Base-by-base conservation (phyloP, 2,888 invertebrate genomes). In the Drosophila austrosaltans region DNA sequence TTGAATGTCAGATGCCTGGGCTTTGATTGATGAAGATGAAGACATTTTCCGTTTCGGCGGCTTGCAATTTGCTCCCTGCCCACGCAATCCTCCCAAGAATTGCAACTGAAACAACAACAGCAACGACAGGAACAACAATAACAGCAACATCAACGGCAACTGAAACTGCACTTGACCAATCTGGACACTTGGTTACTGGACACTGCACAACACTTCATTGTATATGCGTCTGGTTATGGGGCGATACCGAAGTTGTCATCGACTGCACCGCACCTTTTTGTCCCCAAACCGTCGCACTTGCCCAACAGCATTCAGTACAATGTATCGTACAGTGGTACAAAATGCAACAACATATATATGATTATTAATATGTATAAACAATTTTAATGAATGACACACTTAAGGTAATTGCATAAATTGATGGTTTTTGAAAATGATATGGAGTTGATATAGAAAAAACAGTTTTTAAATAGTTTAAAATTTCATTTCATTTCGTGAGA, bases 11-110 rank as follows among this genome's bases (percentile, higher is more conserved):
- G 73, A 72, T 83, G 61, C 67, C 64, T 60, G 67, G 70, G 78
- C 72, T 84, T 81, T 86, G 86, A 86, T 86, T 86, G 89, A 89
- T 86, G 89, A 89, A 86, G 89, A 86, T 86, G 89, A 89, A 86
- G 88, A 86, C 81, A 81, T 85, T 86, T 85, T 87, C 82, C 86
- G 82, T 79, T 85, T 72, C 72, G 70, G 56, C 72, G 66, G 58
- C 67, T 58, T 58, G 57, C 75, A 75, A 81, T 82, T 78, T 66
- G 69, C 75, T 63, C 56, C 72, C 53, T 74, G 74, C 79, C 73
- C 70, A 80, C 39, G 60, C 61, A 72, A 65, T 65, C 28, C 48
- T 36, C 61, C 30, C 44, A 58, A 59, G 66, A 44, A 57, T 48
- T 61, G 53, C 61, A 61, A 40, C 62, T 56, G 59, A 64, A 72